Evolutionary conservation across 2,113 vertebrate species (phyloP), one percentile per base, ranked within the genome.

Genomic region (Suricata suricatta): DNA sequence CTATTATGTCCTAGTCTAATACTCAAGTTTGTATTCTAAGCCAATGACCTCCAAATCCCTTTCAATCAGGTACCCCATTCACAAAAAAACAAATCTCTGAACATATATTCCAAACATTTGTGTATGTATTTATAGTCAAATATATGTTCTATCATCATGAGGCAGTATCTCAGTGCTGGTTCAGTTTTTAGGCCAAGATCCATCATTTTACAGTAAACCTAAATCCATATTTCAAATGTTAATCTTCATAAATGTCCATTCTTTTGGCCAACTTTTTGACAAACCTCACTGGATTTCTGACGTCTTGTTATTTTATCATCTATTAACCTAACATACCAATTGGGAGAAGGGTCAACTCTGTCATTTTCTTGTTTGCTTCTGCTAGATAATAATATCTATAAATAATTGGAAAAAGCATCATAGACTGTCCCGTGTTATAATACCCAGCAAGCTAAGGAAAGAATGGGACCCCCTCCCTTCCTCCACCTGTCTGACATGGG

Each of bases 321-420:
- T 85, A 88, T 60, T 96, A 71, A 94, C 54, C 72, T 72, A 88
- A 79, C 60, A 44, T 76, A 88, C 88, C 63, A 94, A 64, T 74
- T 35, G 85, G 86, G 33, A 92, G 12, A 96, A 93, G 19, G 38
- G 19, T 77, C 17, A 57, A 27, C 44, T 85, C 31, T 71, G 54
- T 17, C 54, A 66, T 68, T 60, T 92, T 72, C 88, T 76, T 80
- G 33, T 66, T 66, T 69, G n/a, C 33, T 74, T 96, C 85, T 90
- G n/a, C 25, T 44, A 33, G n/a, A 69, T 90, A 94, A 31, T 68
- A 82, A 47, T 41, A 89, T 4, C 31, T 52, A 35, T 35, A 97
- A 86, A 95, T 71, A 90, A 52, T 35, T 66, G 52, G 66, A 80
- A 10, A 93, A 74, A 33, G 47, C 25, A 90, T 31, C 76, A 69